Evolutionary conservation across 2,888 invertebrate species (phyloP), one percentile per base, ranked within the genome.

Genomic region (Tetheella fluctuosa): DNA sequence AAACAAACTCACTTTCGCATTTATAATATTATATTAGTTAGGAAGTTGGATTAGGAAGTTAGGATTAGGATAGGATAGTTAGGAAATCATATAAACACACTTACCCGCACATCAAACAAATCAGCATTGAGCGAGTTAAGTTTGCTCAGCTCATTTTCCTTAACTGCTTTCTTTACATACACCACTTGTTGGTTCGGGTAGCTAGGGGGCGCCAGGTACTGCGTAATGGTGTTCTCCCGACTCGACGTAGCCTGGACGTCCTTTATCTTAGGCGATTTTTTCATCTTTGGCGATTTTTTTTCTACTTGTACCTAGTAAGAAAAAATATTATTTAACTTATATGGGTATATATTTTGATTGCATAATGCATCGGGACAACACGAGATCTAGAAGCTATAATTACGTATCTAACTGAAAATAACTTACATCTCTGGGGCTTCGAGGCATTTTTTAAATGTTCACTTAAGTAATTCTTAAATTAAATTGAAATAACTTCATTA

Each of bases 61-160:
- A n/a, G n/a, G n/a, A n/a, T n/a, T n/a, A n/a, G n/a, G n/a, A n/a
- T n/a, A n/a, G n/a, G n/a, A n/a, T n/a, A n/a, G n/a, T n/a, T n/a
- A n/a, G n/a, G n/a, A n/a, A n/a, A n/a, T n/a, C n/a, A n/a, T n/a
- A n/a, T n/a, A n/a, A 30, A 17, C 15, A 28, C 8, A 67, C 84
- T 77, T 58, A 93, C 93, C 79, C 82, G 80, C 7, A 91, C 76
- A 67, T 86, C 93, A 4, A 79, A 80, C 1, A 93, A 68, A 30
- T 94, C 94, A 7, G 80, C 79, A 52, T 85, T 85, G 59, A 94
- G 69, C 0, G 90, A 85, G 3, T 86, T 78, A 0, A 95, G 76
- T 64, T 94, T 94, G 52, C 73, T 80, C 0, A 91, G 68, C 73
- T 94, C 94, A 4, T 91, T 90, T 20, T 94, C 88, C 13, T 84